phyloP scores from a whole-genome alignment of 1,140 invertebrate genomes.

The Venturia canescens region DNA sequence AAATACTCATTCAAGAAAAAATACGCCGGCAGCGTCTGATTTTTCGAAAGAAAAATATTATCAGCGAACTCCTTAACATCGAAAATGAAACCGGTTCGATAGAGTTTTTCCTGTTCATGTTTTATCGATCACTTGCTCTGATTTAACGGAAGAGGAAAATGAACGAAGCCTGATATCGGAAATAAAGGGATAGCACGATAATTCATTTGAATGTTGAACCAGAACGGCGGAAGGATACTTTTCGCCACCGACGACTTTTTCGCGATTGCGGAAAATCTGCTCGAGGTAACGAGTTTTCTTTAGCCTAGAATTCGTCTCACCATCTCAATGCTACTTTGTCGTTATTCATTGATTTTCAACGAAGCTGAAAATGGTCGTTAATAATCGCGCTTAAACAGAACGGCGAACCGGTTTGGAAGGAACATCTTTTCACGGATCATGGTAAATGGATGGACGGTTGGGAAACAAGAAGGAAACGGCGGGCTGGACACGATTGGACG shows the following conservation, averaged over 20 bases:
- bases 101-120: not conserved
- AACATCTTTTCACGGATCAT: slow-evolving; percentile 80
- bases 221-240: slow-evolving; percentile 80
- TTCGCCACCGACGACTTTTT: slow-evolving; percentile 85
- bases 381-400: slow-evolving; percentile 58
- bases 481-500: slow-evolving; percentile 82
- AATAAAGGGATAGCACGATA: not conserved
- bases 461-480: slow-evolving; percentile 82
- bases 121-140: not conserved
- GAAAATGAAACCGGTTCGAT: too few species aligned
- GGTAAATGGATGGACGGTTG: slow-evolving; percentile 87
- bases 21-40: too few species aligned
- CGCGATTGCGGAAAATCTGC: slow-evolving; percentile 82
- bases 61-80: too few species aligned
- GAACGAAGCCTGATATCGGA: not conserved
- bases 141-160: not conserved
- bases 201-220: slow-evolving; percentile 44
- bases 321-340: slow-evolving; percentile 11
- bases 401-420: slow-evolving; percentile 78
- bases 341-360: not conserved
- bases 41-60: too few species aligned
- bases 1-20: too few species aligned
- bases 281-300: slow-evolving; percentile 72
- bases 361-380: too few species aligned
- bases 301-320: slow-evolving; percentile 25